A percentile compares a stretch with the other conserved stretches of the same genome.
Conservation (phyloP, 2,797 vertebrate genomes). For the Lutjanus argentimaculatus region DNA sequence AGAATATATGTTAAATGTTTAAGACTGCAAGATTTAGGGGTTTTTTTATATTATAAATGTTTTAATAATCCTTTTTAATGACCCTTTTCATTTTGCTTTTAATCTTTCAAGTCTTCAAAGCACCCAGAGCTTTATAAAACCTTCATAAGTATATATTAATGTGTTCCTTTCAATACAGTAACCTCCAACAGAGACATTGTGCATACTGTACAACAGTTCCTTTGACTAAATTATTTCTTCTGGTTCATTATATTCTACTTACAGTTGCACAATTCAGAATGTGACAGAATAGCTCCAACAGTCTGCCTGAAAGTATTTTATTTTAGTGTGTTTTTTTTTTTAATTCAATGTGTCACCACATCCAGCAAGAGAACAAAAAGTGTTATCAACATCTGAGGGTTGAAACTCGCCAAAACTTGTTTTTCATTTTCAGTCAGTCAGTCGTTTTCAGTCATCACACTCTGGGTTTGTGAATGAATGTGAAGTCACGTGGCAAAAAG, state of each 20-base stretch:
- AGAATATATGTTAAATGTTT: background rate
- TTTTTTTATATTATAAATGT: background rate
- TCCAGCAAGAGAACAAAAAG: background rate
- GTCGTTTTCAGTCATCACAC: background rate
- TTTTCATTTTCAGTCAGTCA: background rate
- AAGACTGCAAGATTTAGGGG: no score
- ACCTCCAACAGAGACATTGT: background rate
- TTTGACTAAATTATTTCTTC: background rate
- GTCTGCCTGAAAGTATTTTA: background rate
- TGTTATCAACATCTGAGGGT: background rate
- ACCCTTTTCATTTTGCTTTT: background rate
- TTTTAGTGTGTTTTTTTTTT: background rate
- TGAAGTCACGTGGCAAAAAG: background rate
- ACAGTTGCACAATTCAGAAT: background rate
- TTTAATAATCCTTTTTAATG: background rate
- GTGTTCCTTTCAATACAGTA: background rate
- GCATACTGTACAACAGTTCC: background rate
- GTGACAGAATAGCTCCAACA: background rate
- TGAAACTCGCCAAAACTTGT: background rate
- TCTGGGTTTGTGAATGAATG: no score
- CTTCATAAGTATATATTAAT: background rate
- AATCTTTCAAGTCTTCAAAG: background rate
- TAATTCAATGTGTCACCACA: background rate
- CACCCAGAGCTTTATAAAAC: background rate
- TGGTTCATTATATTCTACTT: background rate